phyloP scores from a whole-genome alignment of 1,140 invertebrate genomes.

The Psilanteris sp. region DNA sequence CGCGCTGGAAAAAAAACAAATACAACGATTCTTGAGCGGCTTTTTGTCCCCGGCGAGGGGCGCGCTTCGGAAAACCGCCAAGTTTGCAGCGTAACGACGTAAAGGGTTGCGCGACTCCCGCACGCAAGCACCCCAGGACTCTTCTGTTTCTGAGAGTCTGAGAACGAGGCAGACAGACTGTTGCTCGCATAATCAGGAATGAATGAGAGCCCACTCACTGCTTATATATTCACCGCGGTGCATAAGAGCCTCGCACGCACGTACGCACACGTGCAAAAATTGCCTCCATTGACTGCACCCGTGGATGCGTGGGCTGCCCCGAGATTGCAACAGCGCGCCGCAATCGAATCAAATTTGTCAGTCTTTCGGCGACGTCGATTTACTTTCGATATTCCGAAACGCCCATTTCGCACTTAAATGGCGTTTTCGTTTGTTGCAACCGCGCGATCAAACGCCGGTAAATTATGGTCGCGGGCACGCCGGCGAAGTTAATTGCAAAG shows the following conservation, averaged over 20 bases:
- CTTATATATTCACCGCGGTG: conserved; percentile 31
- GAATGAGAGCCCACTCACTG: conserved; percentile 44
- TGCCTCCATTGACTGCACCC: conserved; percentile 26
- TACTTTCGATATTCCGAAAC: conserved; percentile 16
- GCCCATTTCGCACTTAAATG: conserved; percentile 25
- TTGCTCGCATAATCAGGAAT: conserved; percentile 45
- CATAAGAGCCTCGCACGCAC: conserved; percentile 16
- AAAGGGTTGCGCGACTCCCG: neutral
- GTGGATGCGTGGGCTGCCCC: conserved; percentile 15
- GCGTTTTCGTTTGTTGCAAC: conserved; percentile 19
- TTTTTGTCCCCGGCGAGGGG: too few relatives aligned
- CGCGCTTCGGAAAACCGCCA: neutral
- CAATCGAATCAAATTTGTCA: conserved; percentile 34
- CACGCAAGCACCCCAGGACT: conserved; percentile 7
- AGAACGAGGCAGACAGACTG: conserved; percentile 28
- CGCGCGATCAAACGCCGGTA: conserved; percentile 8
- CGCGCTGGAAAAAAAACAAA: too few relatives aligned
- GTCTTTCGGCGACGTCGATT: conserved; percentile 24
- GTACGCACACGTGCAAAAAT: conserved; percentile 20
- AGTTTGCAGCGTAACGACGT: conserved; percentile 1
- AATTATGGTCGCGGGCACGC: conserved; percentile 1
- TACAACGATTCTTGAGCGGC: too few relatives aligned
- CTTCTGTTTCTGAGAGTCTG: conserved; percentile 28
- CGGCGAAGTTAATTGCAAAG: too few relatives aligned
- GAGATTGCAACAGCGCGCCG: conserved; percentile 6